Evolutionary conservation across 2,797 vertebrate genomes (phyloP).

Genomic region (Mycteria americana): DNA sequence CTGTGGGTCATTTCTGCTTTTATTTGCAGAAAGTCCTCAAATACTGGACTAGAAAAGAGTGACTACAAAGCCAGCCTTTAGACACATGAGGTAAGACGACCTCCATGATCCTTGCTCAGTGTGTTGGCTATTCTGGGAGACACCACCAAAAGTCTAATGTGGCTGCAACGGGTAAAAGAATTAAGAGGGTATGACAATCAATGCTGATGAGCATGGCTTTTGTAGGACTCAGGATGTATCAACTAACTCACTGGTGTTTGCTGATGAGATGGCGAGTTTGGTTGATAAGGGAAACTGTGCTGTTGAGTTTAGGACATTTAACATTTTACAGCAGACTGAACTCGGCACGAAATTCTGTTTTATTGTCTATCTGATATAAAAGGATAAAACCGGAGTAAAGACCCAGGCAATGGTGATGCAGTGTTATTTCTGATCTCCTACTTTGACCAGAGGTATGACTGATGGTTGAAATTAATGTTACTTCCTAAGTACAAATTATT

Average conservation of each 20-base stretch:
- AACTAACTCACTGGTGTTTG: background rate
- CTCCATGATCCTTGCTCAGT: background rate
- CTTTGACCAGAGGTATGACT: background rate
- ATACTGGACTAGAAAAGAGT: background rate
- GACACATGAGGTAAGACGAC: background rate
- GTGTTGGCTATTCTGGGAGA: background rate
- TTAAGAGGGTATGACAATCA: background rate
- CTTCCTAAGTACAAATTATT: background rate
- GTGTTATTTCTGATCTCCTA: background rate
- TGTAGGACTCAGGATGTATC: background rate
- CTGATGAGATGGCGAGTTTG: background rate
- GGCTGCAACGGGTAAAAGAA: background rate
- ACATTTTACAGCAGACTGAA: background rate
- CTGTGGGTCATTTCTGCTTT: background rate
- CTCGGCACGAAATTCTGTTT: fast-evolving
- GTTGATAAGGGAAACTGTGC: background rate
- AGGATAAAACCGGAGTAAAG: background rate
- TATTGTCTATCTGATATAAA: background rate
- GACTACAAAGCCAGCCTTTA: background rate
- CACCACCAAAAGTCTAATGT: background rate
- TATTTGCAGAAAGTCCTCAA: background rate
- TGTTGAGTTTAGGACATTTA: background rate
- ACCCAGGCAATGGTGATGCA: background rate
- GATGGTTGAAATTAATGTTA: background rate
- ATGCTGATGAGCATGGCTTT: background rate